Evolutionary conservation across 1,140 invertebrate genomes (phyloP).

Genomic region (Cyrtorhinus lividipennis): DNA sequence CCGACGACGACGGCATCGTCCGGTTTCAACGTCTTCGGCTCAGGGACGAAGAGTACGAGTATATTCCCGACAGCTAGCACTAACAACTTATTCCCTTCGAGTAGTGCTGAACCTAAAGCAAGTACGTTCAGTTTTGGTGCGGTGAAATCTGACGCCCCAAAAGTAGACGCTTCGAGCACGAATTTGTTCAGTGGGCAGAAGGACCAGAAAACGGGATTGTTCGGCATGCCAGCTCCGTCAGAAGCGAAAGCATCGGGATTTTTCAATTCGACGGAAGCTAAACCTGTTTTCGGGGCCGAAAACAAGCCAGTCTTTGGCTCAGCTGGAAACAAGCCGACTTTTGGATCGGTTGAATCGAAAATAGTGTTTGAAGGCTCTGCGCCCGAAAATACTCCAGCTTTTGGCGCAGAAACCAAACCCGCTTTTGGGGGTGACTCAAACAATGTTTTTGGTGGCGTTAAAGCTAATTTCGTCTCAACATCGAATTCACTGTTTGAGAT

Average conservation of each 20-base stretch:
- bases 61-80: background rate
- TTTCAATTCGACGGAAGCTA: background rate
- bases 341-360: too few species aligned
- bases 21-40: background rate
- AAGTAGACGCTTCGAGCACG: too few species aligned
- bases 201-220: background rate
- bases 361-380: too few species aligned
- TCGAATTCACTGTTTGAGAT: background rate
- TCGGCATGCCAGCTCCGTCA: background rate
- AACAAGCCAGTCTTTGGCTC: too few species aligned
- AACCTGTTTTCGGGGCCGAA: background rate
- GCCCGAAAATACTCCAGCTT: background rate
- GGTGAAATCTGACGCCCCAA: background rate
- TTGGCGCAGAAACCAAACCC: background rate
- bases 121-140: background rate
- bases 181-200: background rate
- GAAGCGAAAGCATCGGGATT: background rate
- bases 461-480: too few species aligned
- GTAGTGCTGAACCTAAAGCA: background rate
- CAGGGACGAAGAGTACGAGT: background rate
- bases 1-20: background rate
- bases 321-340: background rate
- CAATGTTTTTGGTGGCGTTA: too few species aligned
- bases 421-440: too few species aligned
- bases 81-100: background rate